phyloP scores from a whole-genome alignment of 2,113 vertebrate genomes.

The Tretioscincus oriximinensis region DNA sequence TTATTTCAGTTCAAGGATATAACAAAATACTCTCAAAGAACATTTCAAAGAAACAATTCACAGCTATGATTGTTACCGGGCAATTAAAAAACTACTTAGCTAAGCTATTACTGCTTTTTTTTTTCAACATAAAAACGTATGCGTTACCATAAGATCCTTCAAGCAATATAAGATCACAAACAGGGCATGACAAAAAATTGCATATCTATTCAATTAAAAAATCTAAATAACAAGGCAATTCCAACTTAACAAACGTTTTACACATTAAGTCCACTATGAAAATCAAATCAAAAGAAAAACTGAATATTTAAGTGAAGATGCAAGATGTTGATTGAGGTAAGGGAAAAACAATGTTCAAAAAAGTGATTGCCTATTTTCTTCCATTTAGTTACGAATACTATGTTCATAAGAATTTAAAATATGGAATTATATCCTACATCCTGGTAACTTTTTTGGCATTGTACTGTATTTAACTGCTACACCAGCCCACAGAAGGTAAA shows the following conservation, averaged over 20 bases:
- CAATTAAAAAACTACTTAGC: background rate
- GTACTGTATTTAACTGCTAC: background rate
- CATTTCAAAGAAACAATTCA: background rate
- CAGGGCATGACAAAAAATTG: no score
- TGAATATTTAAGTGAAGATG: background rate
- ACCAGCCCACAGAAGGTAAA: constrained; percentile 16
- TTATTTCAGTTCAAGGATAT: background rate
- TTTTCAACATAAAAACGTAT: background rate
- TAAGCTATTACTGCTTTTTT: background rate
- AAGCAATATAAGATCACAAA: background rate
- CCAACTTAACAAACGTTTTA: background rate
- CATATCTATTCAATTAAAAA: background rate
- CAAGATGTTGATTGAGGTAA: background rate
- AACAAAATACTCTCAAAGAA: background rate
- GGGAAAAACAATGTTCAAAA: background rate
- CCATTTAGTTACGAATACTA: background rate
- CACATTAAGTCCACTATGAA: background rate
- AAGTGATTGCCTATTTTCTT: background rate
- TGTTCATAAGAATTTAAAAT: constrained; percentile 2
- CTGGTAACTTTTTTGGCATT: background rate
- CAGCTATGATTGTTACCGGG: background rate
- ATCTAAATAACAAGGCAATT: background rate
- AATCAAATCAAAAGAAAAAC: background rate
- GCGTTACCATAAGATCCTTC: background rate
- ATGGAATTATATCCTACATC: constrained; percentile 2